Evolutionary conservation across 2,888 invertebrate genomes (phyloP).

Genomic region (Gnatocerus cornutus): DNA sequence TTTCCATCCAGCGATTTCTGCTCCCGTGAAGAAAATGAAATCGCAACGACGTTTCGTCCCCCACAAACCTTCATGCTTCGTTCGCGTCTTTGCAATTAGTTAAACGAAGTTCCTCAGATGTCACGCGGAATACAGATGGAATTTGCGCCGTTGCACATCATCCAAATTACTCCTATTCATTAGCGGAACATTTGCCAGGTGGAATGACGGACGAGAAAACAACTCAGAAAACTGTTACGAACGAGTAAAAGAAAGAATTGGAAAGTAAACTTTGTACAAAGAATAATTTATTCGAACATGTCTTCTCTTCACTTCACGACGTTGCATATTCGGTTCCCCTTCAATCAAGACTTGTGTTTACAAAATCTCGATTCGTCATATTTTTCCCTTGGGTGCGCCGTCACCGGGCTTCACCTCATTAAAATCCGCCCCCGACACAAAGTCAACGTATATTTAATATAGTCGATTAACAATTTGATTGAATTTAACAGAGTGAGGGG

Average conservation of each 20-base stretch:
- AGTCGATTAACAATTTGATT: slow-evolving; percentile 53
- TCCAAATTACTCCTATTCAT: slow-evolving; percentile 43
- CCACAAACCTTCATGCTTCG: slow-evolving; percentile 48
- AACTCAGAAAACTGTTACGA: neutral
- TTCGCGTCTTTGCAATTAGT: slow-evolving; percentile 53
- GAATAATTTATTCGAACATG: no score
- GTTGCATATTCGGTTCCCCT: neutral
- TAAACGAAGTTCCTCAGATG: slow-evolving; percentile 49
- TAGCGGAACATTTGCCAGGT: slow-evolving; percentile 32
- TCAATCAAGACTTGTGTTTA: slow-evolving; percentile 13
- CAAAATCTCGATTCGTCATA: slow-evolving; percentile 31
- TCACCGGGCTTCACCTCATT: slow-evolving; percentile 40
- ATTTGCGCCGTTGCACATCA: slow-evolving; percentile 44
- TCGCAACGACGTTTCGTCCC: slow-evolving; percentile 29
- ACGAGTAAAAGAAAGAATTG: neutral
- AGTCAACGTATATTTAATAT: slow-evolving; percentile 45
- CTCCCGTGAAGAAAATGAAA: slow-evolving; percentile 52
- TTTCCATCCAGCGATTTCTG: slow-evolving; percentile 46
- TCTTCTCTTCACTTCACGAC: neutral
- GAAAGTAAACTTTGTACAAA: neutral
- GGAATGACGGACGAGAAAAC: neutral
- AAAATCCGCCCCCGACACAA: slow-evolving; percentile 39
- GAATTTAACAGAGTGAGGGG: slow-evolving; percentile 47
- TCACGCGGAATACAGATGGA: slow-evolving; percentile 46
- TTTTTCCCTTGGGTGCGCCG: slow-evolving; percentile 23